Evolutionary conservation across 2,797 vertebrate genomes (phyloP).

Genomic region (Florisuga fusca): DNA sequence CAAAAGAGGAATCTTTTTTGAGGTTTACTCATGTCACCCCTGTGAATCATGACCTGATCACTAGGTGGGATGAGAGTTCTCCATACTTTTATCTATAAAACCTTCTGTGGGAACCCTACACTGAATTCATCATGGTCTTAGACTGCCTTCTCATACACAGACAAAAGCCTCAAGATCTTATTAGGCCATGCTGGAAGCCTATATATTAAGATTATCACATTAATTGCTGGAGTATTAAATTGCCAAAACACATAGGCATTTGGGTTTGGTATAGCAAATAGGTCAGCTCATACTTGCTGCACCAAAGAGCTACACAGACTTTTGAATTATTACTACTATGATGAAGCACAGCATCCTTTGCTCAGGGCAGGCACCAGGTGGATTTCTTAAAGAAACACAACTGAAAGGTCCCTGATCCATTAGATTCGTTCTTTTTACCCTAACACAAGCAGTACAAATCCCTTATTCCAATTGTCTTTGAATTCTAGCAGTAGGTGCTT

Average conservation of each 20-base stretch:
- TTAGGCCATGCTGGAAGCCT: background rate
- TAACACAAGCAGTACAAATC: background rate
- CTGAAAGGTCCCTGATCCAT: background rate
- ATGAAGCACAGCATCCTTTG: background rate
- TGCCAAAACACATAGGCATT: background rate
- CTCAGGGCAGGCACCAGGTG: background rate
- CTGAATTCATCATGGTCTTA: background rate
- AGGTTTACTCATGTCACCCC: background rate
- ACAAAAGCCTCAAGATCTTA: background rate
- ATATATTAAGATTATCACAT: background rate
- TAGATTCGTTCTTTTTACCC: constrained; percentile 5
- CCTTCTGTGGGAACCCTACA: background rate
- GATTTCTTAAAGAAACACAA: background rate
- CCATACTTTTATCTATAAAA: background rate
- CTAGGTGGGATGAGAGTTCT: background rate
- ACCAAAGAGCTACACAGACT: background rate
- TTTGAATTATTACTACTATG: background rate
- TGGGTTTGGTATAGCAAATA: background rate
- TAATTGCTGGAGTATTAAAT: background rate
- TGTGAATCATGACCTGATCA: background rate
- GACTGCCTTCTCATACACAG: background rate
- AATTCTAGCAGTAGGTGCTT: background rate
- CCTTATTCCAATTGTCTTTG: background rate
- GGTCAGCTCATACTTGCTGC: background rate
- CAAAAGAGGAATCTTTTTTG: background rate